Evolutionary conservation across 2,797 vertebrate species (phyloP).

Genomic region (Amazonetta brasiliensis): DNA sequence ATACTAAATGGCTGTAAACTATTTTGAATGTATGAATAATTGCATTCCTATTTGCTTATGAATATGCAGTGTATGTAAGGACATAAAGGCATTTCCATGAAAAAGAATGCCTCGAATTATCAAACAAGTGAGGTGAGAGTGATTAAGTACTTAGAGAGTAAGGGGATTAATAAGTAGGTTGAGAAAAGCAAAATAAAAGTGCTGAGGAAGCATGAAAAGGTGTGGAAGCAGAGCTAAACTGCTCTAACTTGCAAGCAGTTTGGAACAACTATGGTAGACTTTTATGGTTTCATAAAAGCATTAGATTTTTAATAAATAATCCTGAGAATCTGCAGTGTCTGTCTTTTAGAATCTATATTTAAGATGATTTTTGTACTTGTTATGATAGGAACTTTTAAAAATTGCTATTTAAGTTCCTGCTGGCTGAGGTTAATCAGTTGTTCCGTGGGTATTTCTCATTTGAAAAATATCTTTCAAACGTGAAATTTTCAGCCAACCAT

Average conservation of each 20-base stretch:
- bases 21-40: background rate
- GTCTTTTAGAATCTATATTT: background rate
- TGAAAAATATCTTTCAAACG: background rate
- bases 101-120: background rate
- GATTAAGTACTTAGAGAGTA: background rate
- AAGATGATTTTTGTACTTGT: background rate
- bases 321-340: background rate
- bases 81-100: background rate
- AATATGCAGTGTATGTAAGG: background rate
- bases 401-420: background rate
- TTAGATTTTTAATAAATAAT: background rate
- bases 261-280: background rate
- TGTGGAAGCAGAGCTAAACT: background rate
- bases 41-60: background rate
- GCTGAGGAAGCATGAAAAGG: background rate
- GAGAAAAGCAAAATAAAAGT: background rate
- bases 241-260: background rate
- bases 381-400: background rate
- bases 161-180: background rate
- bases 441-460: background rate
- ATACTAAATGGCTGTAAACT: background rate
- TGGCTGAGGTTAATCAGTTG: background rate
- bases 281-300: background rate
- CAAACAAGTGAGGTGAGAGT: background rate
- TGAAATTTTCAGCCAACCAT: background rate